These are phyloP conservation scores for Lagopus muta DNA, from an alignment of 2,113 vertebrate genomes.

Conservation along the genomic window DNA sequence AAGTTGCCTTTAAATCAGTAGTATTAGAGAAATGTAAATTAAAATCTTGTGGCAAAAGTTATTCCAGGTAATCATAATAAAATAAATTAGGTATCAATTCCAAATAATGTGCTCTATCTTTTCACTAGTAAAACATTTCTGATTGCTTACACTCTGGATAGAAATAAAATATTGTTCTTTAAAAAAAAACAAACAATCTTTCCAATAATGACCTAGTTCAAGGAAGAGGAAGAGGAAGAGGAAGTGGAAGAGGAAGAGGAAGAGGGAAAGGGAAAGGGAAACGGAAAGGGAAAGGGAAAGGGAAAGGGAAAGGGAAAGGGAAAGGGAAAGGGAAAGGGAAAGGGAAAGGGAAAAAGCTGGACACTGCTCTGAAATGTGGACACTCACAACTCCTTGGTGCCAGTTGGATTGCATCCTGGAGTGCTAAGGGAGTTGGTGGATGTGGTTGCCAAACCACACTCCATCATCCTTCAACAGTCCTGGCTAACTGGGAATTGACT, in stretches of 20 bases:
- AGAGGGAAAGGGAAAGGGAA: too few relatives aligned
- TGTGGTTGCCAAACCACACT: too few relatives aligned
- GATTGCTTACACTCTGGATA: neutral
- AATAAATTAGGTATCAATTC: constrained; percentile 18
- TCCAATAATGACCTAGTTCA: neutral
- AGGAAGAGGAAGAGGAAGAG: neutral
- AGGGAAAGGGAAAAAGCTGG: too few relatives aligned
- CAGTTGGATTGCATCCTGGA: too few relatives aligned
- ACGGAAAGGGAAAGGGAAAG: too few relatives aligned
- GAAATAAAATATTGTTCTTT: neutral
- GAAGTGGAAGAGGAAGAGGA: neutral
- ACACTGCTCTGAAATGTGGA: too few relatives aligned
- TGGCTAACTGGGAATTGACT: too few relatives aligned
- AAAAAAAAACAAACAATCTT: neutral
- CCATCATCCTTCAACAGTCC: too few relatives aligned
- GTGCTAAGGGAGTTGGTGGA: too few relatives aligned
- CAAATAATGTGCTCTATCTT: neutral
- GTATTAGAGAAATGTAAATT: neutral
- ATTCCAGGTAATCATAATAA: neutral
- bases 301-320: too few relatives aligned
- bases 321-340: too few relatives aligned
- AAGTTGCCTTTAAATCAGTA: constrained; percentile 5
- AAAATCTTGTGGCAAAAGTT: constrained; percentile 7
- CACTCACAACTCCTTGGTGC: too few relatives aligned
- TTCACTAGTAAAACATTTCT: constrained; percentile 1